Evolutionary conservation across 2,888 invertebrate genomes (phyloP).

Genomic region (Blastobasis adustella): DNA sequence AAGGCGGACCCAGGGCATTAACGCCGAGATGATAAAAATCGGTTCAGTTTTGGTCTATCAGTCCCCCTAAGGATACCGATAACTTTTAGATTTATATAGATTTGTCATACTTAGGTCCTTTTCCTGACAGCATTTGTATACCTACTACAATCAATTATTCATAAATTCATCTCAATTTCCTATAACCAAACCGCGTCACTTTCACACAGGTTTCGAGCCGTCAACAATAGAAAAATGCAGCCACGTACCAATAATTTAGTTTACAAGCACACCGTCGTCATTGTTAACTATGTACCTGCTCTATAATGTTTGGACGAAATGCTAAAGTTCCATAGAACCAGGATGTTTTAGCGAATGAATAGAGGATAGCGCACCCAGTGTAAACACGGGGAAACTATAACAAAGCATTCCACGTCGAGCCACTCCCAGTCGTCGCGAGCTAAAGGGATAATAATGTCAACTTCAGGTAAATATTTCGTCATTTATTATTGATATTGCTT

Average conservation of each 20-base stretch:
- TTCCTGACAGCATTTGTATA: too few relatives aligned
- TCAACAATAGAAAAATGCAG: conserved; percentile 28
- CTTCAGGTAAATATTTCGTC: conserved; percentile 20
- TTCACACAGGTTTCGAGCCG: conserved; percentile 32
- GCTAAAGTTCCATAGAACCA: conserved; percentile 4
- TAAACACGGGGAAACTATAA: conserved; percentile 17
- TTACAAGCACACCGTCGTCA: neutral
- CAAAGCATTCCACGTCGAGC: conserved; percentile 4
- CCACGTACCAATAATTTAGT: conserved; percentile 33
- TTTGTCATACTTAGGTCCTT: too few relatives aligned
- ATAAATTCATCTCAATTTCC: too few relatives aligned
- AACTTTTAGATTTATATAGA: too few relatives aligned
- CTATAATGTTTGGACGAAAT: neutral
- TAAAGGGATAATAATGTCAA: neutral
- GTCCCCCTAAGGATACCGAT: too few relatives aligned
- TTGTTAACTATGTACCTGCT: conserved; percentile 1
- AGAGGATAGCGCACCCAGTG: conserved; percentile 27
- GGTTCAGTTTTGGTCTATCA: too few relatives aligned
- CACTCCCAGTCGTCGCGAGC: conserved; percentile 8
- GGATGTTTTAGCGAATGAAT: conserved; percentile 19
- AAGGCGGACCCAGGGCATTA: too few relatives aligned
- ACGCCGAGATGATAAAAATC: too few relatives aligned
- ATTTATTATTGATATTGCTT: too few relatives aligned
- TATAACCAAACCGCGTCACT: too few relatives aligned
- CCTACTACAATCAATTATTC: too few relatives aligned